Base-by-base conservation (phyloP, 2,888 invertebrate species). In the Glyphotaelius pellucidus region DNA sequence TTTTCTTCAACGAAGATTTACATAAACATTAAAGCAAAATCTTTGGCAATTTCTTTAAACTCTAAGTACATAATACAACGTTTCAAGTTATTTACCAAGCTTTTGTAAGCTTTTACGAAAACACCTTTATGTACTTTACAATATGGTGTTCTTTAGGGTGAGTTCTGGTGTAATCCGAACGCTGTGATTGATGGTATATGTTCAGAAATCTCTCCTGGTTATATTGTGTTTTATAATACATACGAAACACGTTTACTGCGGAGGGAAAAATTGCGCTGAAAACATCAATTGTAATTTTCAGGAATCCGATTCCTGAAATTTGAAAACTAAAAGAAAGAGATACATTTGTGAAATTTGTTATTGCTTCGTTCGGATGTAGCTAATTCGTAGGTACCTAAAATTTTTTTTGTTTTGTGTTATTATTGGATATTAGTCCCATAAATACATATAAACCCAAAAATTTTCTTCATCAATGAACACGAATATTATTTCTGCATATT, bases 111-210 rank as follows among this genome's bases (percentile, higher is more conserved):
- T 83, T 83, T 35, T 5, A 35, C n/a, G 35, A 83, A 83, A 35
- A 83, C 35, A 83, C 83, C 83, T 83, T 83, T 83, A 83, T 83
- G 32, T 83, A 11, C 83, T 83, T 35, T 83, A 47, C 47, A 14
- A 83, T 32, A 83, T 35, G 35, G 35, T 83, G 35, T 35, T 38
- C 15, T 32, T 83, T 83, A 3, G 83, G 83, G 19, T 11, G 83
- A 35, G 9, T 32, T 38, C 35, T 38, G 83, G 32, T 19, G 19
- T 83, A 83, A 83, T 83, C 83, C 83, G 35, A 83, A 14, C 83
- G 83, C 35, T 83, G 83, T 83, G 83, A 83, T 83, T 83, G 83
- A 83, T 83, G 83, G 35, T 83, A 83, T 83, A 11, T 83, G 25
- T 83, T 83, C 35, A 35, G 83, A 35, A 83, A 83, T 25, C 7